Percentiles rank a stretch among this genome's conserved stretches.
phyloP scores from a whole-genome alignment of 2,797 vertebrate species.

The Momotus momota region DNA sequence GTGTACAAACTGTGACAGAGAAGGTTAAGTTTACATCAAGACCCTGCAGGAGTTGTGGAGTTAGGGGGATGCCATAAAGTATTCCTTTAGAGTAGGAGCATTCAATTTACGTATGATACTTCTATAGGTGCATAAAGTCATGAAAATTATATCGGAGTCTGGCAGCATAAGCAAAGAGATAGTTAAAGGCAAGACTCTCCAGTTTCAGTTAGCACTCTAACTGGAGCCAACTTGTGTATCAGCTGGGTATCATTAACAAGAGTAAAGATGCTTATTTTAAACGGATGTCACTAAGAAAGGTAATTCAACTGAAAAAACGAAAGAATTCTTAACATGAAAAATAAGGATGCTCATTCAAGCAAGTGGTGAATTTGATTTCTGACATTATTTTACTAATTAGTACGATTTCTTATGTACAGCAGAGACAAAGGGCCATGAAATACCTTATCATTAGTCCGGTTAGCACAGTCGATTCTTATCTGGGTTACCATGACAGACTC shows the following conservation, averaged over 20 bases:
- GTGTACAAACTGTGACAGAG: background rate
- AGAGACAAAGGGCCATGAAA: background rate
- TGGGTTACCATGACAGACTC: background rate
- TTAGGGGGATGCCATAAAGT: background rate
- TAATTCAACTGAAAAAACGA: background rate
- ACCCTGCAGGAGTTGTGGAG: background rate
- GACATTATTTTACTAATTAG: background rate
- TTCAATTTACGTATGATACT: background rate
- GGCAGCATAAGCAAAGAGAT: background rate
- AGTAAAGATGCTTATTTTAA: background rate
- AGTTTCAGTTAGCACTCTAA: background rate
- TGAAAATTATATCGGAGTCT: background rate
- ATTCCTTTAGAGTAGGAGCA: background rate
- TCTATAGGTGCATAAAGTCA: background rate
- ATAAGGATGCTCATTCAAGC: background rate
- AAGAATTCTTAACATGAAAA: background rate
- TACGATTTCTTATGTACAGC: fast-evolving
- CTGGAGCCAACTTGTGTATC: background rate
- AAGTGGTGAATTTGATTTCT: background rate
- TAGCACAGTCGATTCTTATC: background rate
- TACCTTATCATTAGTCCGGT: background rate
- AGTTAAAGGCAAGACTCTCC: background rate
- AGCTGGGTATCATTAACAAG: background rate
- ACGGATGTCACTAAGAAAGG: background rate
- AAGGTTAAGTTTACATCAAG: background rate